phyloP scores from a whole-genome alignment of 1,140 invertebrate genomes.

The Cylas formicarius region DNA sequence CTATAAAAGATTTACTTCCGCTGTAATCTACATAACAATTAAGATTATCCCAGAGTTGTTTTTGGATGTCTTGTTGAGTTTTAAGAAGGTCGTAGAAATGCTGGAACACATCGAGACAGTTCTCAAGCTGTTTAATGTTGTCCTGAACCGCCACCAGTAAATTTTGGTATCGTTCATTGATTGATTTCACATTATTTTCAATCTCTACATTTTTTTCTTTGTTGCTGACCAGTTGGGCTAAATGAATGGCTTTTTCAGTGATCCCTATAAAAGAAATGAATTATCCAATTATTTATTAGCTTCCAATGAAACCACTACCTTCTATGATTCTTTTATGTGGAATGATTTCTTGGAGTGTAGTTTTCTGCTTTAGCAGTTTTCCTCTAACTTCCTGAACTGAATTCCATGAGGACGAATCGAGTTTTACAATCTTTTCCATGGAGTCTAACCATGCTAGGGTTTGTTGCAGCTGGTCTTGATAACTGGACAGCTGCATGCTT shows the following conservation, averaged over 20 bases:
- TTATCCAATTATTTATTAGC: background rate
- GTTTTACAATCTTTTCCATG: constrained; percentile 72
- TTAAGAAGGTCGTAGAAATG: constrained; percentile 81
- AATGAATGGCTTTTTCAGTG: constrained; percentile 74
- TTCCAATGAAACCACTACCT: constrained; percentile 39
- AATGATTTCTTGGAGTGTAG: constrained; percentile 78
- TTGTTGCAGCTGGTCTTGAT: constrained; percentile 78
- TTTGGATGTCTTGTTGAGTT: constrained; percentile 77
- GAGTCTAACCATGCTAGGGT: constrained; percentile 78
- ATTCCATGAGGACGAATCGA: constrained; percentile 62
- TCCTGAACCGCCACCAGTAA: constrained; percentile 53
- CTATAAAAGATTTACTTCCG: constrained; percentile 70
- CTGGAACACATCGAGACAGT: constrained; percentile 68
- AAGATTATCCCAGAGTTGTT: constrained; percentile 77
- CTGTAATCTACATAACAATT: constrained; percentile 69
- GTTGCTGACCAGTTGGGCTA: constrained; percentile 53
- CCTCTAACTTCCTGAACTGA: constrained; percentile 79
- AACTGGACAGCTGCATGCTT: constrained; percentile 73
- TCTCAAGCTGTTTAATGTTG: constrained; percentile 64
- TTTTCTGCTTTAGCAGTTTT: constrained; percentile 82
- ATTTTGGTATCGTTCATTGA: constrained; percentile 69
- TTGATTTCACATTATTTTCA: constrained; percentile 57
- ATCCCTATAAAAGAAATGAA: constrained; percentile 42
- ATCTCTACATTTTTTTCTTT: constrained; percentile 57
- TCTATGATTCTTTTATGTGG: constrained; percentile 87